A percentile compares a stretch with the other conserved stretches of the same genome.
These are phyloP conservation scores for Porites divaricata DNA, from an alignment of 92 coral and sea anemone genomes.

Conservation along the genomic window DNA sequence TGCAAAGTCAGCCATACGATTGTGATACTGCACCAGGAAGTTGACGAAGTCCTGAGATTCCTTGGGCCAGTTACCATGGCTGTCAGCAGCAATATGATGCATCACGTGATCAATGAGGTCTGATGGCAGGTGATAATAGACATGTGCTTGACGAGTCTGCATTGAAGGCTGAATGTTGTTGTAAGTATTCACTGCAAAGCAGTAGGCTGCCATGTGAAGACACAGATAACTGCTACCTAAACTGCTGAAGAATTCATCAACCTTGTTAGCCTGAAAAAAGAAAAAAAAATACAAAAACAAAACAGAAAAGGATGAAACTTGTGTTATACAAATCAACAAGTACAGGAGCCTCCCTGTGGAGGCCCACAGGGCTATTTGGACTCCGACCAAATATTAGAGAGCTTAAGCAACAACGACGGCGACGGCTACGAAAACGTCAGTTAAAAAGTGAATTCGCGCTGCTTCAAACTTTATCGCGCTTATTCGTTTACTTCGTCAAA, in stretches of 20 bases:
- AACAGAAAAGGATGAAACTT: background rate
- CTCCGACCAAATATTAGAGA: no score
- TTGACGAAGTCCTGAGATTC: conserved; percentile 53
- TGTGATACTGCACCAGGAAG: conserved; percentile 78
- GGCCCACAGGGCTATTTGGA: no score
- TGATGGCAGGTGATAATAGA: conserved; percentile 81
- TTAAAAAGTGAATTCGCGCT: no score
- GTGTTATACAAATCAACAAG: no score
- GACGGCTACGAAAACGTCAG: no score
- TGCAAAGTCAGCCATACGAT: conserved; percentile 92
- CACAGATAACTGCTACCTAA: conserved; percentile 72
- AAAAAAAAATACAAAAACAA: background rate
- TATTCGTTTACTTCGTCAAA: no score
- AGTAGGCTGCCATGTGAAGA: conserved; percentile 91
- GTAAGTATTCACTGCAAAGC: conserved; percentile 86
- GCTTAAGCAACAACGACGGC: no score
- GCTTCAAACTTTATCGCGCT: no score
- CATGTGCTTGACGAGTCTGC: conserved; percentile 64
- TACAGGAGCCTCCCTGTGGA: no score
- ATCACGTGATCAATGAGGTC: conserved; percentile 87
- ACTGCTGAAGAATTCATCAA: conserved; percentile 76
- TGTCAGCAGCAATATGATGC: conserved; percentile 51
- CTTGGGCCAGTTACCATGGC: conserved; percentile 65
- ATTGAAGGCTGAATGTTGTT: conserved; percentile 59
- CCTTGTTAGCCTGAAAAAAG: conserved; percentile 70